Conservation (phyloP, 2,888 invertebrate species). For the Cheilosia pagana region DNA sequence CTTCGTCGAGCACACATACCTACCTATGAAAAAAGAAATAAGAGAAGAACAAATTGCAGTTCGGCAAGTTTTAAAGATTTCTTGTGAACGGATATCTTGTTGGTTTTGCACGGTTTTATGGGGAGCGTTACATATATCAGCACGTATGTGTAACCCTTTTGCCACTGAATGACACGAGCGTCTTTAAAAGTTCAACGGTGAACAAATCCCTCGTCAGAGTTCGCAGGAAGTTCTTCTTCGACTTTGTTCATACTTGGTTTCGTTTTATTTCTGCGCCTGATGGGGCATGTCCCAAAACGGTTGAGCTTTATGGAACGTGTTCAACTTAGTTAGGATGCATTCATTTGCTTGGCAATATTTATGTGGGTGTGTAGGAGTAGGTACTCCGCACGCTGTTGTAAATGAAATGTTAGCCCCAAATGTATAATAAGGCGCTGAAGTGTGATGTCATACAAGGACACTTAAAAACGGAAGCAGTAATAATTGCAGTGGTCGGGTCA, state of each 20-base stretch:
- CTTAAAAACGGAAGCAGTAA: no score
- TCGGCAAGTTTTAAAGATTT: conserved; percentile 56
- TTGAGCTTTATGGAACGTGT: conserved; percentile 66
- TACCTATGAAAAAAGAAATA: background rate
- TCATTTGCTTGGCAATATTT: conserved; percentile 41
- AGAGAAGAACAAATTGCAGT: conserved; percentile 28
- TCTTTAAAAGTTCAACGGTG: conserved; percentile 69
- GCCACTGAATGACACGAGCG: conserved; percentile 54
- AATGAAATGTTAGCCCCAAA: conserved; percentile 41
- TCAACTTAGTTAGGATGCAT: conserved; percentile 26
- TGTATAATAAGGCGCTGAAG: conserved; percentile 15
- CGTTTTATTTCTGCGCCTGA: conserved; percentile 23
- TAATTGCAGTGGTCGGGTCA: no score
- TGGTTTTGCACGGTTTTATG: background rate
- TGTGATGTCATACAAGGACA: background rate
- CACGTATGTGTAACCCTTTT: conserved; percentile 43
- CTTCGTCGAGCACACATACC: background rate
- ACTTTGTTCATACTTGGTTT: conserved; percentile 59
- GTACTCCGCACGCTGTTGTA: background rate
- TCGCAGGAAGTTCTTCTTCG: conserved; percentile 58
- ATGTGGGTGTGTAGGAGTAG: background rate
- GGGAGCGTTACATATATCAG: background rate
- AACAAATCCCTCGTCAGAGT: conserved; percentile 70
- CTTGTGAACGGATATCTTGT: conserved; percentile 23
- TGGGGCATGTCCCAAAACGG: conserved; percentile 53